These are phyloP conservation scores for Limenitis camilla DNA, from an alignment of 2,888 invertebrate species.

Conservation along the genomic window DNA sequence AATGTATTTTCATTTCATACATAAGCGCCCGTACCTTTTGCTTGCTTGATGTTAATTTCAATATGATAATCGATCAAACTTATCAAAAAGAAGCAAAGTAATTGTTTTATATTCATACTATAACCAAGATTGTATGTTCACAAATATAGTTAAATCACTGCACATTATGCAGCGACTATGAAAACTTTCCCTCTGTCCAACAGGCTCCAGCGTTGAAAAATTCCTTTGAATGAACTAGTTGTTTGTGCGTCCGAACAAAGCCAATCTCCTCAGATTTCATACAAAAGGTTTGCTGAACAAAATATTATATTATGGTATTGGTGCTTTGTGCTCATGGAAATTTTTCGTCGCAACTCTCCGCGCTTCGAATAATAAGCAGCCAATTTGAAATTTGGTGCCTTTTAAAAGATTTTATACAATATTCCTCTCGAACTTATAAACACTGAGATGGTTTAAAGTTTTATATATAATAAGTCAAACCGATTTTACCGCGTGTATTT, in stretches of 20 bases:
- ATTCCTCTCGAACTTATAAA: too few species aligned
- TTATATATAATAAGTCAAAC: too few species aligned
- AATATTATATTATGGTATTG: slow-evolving; percentile 47
- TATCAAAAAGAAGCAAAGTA: not conserved
- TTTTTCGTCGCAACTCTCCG: slow-evolving; percentile 39
- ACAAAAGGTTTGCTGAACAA: slow-evolving; percentile 53
- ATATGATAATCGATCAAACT: too few species aligned
- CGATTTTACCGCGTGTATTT: too few species aligned
- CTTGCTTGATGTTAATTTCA: too few species aligned
- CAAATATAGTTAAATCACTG: not conserved
- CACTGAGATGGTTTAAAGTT: too few species aligned
- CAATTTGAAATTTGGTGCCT: slow-evolving; percentile 36
- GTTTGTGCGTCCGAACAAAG: slow-evolving; percentile 60
- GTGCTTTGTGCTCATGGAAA: slow-evolving; percentile 56
- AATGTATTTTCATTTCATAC: too few species aligned
- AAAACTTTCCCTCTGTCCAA: slow-evolving; percentile 24
- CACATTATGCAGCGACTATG: slow-evolving; percentile 14
- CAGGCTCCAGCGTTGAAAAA: slow-evolving; percentile 28
- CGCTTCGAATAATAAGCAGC: slow-evolving; percentile 37
- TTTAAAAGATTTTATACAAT: slow-evolving; percentile 29
- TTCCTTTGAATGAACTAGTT: slow-evolving; percentile 53
- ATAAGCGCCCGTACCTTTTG: too few species aligned
- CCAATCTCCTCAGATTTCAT: slow-evolving; percentile 56
- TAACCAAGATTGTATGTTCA: not conserved
- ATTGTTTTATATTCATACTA: not conserved